Conservation (phyloP, 2,797 vertebrate genomes). For the Poeciliopsis paucimaculata region DNA sequence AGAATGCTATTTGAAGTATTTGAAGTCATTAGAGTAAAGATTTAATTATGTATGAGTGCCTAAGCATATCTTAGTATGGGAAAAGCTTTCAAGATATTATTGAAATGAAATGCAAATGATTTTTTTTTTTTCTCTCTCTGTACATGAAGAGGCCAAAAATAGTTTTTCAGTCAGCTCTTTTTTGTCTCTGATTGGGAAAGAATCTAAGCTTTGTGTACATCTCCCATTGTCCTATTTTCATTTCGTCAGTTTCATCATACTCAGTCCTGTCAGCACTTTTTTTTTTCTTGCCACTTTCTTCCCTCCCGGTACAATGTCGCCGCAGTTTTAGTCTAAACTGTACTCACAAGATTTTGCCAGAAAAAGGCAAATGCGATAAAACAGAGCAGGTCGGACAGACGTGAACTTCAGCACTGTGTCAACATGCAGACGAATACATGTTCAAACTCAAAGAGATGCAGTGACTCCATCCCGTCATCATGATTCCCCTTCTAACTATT, state of each 20-base stretch:
- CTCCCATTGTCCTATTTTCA: constrained; percentile 55
- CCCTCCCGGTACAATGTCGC: constrained; percentile 14
- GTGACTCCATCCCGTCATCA: constrained; percentile 23
- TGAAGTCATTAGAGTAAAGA: constrained; percentile 76
- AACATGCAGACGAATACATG: constrained; percentile 19
- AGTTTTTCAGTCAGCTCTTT: constrained; percentile 62
- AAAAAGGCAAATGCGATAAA: constrained; percentile 18
- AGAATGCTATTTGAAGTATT: constrained; percentile 73
- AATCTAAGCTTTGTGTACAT: constrained; percentile 53
- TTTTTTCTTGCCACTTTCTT: constrained; percentile 21
- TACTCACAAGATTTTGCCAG: constrained; percentile 26
- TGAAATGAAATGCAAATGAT: constrained; percentile 70
- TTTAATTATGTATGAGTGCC: constrained; percentile 74
- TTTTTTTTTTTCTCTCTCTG: constrained; percentile 46
- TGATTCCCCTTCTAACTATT: constrained; percentile 32
- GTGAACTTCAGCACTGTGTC: constrained; percentile 27
- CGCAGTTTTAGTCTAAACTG: constrained; percentile 7
- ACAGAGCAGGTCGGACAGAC: constrained; percentile 26
- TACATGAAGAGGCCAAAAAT: constrained; percentile 53
- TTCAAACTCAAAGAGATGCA: constrained; percentile 33
- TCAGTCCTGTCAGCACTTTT: constrained; percentile 30
- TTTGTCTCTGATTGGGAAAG: constrained; percentile 29
- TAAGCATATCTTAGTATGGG: constrained; percentile 60
- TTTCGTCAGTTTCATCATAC: constrained; percentile 36
- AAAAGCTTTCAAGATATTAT: constrained; percentile 72